Conservation (phyloP, 2,797 vertebrate genomes). For the Protonibea diacanthus region DNA sequence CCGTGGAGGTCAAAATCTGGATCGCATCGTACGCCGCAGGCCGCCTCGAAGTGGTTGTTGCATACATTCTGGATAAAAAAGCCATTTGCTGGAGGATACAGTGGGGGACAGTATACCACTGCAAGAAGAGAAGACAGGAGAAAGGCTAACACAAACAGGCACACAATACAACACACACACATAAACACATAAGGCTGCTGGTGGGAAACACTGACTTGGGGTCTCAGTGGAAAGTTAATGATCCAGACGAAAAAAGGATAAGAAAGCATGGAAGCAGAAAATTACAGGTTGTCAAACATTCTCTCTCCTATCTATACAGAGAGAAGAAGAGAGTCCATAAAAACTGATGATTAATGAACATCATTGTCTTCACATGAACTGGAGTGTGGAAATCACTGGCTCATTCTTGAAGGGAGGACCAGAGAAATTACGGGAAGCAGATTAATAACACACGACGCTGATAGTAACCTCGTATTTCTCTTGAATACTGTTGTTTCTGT, state of each 20-base stretch:
- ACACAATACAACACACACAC: background rate
- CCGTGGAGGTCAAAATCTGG: conserved; percentile 93
- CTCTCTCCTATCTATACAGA: conserved; percentile 14
- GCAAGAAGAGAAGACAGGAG: conserved; percentile 21
- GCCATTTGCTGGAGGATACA: conserved; percentile 93
- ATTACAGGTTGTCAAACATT: conserved; percentile 57
- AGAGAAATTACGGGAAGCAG: conserved; percentile 48
- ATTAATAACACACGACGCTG: background rate
- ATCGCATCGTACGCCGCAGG: conserved; percentile 94
- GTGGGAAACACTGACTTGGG: conserved; percentile 12
- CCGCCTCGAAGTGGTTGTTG: conserved; percentile 94
- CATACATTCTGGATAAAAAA: conserved; percentile 95
- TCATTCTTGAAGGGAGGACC: conserved; percentile 29
- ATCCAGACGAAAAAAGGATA: conserved; percentile 37
- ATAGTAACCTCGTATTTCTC: conserved; percentile 11
- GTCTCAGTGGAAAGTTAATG: conserved; percentile 44
- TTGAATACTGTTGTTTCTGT: conserved; percentile 14
- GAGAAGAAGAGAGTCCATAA: conserved; percentile 22
- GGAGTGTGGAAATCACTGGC: conserved; percentile 45
- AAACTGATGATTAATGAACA: conserved; percentile 47
- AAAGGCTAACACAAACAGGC: conserved; percentile 4
- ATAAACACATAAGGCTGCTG: background rate
- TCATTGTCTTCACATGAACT: conserved; percentile 29
- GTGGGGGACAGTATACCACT: conserved; percentile 91
- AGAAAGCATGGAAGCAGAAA: conserved; percentile 46